Conservation (phyloP, 1,140 invertebrate genomes). For the Latrodectus geometricus region DNA sequence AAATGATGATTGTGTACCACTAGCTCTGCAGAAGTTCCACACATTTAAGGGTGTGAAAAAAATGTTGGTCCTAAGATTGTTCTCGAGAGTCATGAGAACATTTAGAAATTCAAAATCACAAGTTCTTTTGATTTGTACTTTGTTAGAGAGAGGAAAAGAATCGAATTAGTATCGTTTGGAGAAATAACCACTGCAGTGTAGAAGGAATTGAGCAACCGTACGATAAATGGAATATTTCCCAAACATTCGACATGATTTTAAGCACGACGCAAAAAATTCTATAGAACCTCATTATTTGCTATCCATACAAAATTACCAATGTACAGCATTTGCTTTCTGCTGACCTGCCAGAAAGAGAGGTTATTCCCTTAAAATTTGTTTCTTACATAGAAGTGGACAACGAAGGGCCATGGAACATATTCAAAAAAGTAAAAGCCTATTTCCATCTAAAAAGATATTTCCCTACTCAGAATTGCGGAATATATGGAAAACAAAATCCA, state of each 20-base stretch:
- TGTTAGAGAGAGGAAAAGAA: background rate
- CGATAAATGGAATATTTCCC: background rate
- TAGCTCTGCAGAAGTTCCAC: no score
- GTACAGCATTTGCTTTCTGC: no score
- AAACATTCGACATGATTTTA: background rate
- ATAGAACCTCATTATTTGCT: background rate
- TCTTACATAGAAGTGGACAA: no score
- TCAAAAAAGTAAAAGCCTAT: background rate
- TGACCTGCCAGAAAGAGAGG: no score
- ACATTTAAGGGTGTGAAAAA: no score
- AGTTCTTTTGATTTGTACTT: background rate
- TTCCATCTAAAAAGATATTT: no score
- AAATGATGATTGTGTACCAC: no score
- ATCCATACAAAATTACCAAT: background rate
- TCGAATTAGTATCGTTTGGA: background rate
- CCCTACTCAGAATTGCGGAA: background rate
- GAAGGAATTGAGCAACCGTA: background rate
- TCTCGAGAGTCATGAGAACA: no score
- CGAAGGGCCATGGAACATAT: background rate
- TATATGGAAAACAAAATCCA: background rate
- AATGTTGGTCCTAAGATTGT: no score
- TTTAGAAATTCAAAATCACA: background rate
- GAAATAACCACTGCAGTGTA: background rate
- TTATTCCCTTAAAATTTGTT: no score
- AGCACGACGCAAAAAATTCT: background rate